Base-by-base conservation (phyloP, 2,888 invertebrate genomes). In the Patella caerulea region DNA sequence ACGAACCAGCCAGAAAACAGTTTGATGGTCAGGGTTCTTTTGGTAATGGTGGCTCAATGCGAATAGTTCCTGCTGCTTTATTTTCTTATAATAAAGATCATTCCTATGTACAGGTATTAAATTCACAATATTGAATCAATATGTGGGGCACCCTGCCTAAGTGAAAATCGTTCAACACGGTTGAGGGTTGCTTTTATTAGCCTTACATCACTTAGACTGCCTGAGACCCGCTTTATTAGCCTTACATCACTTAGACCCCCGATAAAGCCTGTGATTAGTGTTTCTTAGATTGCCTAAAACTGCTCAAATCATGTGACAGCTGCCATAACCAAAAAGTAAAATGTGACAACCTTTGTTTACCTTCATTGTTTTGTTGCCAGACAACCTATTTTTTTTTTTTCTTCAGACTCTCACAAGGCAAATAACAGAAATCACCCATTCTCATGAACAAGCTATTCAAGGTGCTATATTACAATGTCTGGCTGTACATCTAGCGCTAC, bases 41-140 rank as follows among this genome's bases (percentile, higher is more conserved):
- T 91, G 96, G 95, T n/a, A 96, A 95, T 91, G 95, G 95, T 2
- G 95, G 94, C 71, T 95, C 95, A 0, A 95, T 96, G 95, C 92
- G 95, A 85, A 92, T 95, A 52, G 92, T 94, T 34, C 95, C 95
- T 2, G 91, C 95, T 69, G 93, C 94, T 0, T 90, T 96, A 71
- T 95, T 94, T 84, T 86, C 82, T 11, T 80, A 85, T 75, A 85
- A 86, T 72, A 73, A 83, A 56, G 79, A 84, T 34, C 78, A 82
- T 71, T 45, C 79, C 14, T 80, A 84, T 34, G 78, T 88, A 59
- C 80, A 84, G 82, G 89, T 88, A 77, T 45, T 45, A 45, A 45
- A 45, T 45, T 45, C 45, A 45, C 7, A 45, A 45, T 45, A 45
- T 9, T 45, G 45, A 45, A 45, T 45, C 45, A 45, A 45, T 45